Evolutionary conservation across 2,113 vertebrate species (phyloP).

Genomic region (Struthio camelus): DNA sequence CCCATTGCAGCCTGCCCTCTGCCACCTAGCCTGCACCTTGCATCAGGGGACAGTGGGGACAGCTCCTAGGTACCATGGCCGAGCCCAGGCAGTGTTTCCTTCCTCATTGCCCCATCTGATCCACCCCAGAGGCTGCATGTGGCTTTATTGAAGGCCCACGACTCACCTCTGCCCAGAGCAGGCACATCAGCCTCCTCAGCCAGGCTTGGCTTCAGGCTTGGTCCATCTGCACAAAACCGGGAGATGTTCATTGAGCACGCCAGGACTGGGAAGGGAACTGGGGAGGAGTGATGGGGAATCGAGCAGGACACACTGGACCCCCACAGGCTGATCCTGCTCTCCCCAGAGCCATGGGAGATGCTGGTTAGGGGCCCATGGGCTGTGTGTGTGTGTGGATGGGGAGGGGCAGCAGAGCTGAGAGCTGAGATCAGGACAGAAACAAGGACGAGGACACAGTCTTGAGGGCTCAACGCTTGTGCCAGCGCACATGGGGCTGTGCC

Average conservation of each 20-base stretch:
- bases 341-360: not conserved
- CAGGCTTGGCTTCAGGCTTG: rapidly evolving
- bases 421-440: rapidly evolving
- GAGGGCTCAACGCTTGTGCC: too few relatives aligned
- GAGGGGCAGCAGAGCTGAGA: not conserved
- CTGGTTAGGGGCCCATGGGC: rapidly evolving
- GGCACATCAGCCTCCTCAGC: rapidly evolving
- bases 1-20: not conserved
- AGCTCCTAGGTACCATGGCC: not conserved
- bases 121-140: rapidly evolving
- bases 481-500: too few relatives aligned
- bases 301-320: rapidly evolving
- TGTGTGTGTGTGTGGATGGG: rapidly evolving
- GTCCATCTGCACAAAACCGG: not conserved
- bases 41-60: too few relatives aligned
- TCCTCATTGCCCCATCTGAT: not conserved
- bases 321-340: not conserved
- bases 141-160: not conserved
- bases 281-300: not conserved
- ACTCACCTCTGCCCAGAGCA: not conserved
- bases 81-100: not conserved
- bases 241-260: rapidly evolving
- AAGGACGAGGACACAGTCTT: rapidly evolving
- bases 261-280: not conserved
- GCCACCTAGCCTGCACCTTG: too few relatives aligned